Percentiles rank a stretch among this genome's conserved stretches.
Conservation (phyloP, 2,797 vertebrate species). For the Toxotes lorentzi region DNA sequence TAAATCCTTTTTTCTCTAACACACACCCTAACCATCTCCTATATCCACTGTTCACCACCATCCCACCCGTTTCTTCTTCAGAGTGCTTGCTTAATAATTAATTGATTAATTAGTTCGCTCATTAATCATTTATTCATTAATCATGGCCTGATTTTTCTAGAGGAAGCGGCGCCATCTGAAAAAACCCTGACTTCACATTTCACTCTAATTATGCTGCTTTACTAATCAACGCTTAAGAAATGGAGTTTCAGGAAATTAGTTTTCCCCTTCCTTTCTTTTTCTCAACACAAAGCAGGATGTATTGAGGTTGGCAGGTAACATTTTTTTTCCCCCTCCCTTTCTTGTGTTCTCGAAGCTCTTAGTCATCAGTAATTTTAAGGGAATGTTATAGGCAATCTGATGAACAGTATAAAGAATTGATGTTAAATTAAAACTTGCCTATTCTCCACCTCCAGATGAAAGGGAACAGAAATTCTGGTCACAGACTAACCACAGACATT, state of each 20-base stretch:
- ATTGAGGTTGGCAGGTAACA: constrained; percentile 80
- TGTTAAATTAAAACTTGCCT: constrained; percentile 69
- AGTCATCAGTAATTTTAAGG: constrained; percentile 80
- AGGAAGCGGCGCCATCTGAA: constrained; percentile 85
- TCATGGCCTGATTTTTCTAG: constrained; percentile 87
- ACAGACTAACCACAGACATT: constrained; percentile 65
- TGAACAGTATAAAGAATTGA: constrained; percentile 65
- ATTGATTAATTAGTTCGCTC: constrained; percentile 89
- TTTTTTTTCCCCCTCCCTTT: constrained; percentile 45
- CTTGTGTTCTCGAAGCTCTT: constrained; percentile 68
- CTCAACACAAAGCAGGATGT: constrained; percentile 81
- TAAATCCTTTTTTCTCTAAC: constrained; percentile 65
- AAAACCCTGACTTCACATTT: constrained; percentile 88
- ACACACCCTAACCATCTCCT: constrained; percentile 68
- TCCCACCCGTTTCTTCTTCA: constrained; percentile 78
- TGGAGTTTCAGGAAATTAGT: constrained; percentile 86
- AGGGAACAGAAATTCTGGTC: constrained; percentile 52
- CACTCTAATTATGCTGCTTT: constrained; percentile 87
- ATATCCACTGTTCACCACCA: constrained; percentile 73
- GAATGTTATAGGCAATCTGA: constrained; percentile 67
- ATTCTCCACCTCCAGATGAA: constrained; percentile 44
- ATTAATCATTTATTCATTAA: constrained; percentile 91
- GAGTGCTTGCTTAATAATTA: constrained; percentile 88
- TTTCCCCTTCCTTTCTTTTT: constrained; percentile 71
- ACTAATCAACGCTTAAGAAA: constrained; percentile 88